Evolutionary conservation across 2,888 invertebrate genomes (phyloP), one percentile per base, ranked within the genome.

Genomic region (Dynastes maya): DNA sequence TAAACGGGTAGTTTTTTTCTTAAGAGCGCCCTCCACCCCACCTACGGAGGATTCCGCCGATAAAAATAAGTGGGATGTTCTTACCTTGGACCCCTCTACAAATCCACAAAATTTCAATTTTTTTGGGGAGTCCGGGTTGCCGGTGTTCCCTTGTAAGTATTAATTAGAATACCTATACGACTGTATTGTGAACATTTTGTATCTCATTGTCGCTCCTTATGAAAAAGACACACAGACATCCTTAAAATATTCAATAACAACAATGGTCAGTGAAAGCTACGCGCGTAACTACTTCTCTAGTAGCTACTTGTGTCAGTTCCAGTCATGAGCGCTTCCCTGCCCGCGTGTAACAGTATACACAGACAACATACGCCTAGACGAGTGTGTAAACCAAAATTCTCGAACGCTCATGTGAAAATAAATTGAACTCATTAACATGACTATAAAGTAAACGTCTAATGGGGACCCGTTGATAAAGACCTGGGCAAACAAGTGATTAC

Each of bases 401-500:
- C 72, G 72, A 74, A 74, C 61, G 45, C 72, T 74, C 72, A 61
- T 74, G 72, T 74, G 72, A 74, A 74, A 74, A 74, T 74, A 74
- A 74, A 61, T 74, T 61, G 72, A 74, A 74, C 72, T 74, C 61
- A 74, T 74, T 74, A 74, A 74, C 72, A 74, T 74, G 61, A 74
- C 72, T 74, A 74, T 74, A 74, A 74, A 74, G 61, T 61, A 74
- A 74, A 74, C 72, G 72, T 74, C 72, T 74, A 74, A 74, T 74
- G 72, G 72, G 72, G 72, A 6, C 61, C 72, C 63, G 61, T 61
- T 74, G 61, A 74, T 74, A 74, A 74, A 74, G 72, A 74, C 72
- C 72, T 74, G 72, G 61, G 72, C 72, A 74, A 74, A 74, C 72
- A 74, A 74, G 72, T 74, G 61, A 74, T 74, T 74, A 74, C 72